Conservation (phyloP, 2,888 invertebrate genomes). For the Muscina levida region DNA sequence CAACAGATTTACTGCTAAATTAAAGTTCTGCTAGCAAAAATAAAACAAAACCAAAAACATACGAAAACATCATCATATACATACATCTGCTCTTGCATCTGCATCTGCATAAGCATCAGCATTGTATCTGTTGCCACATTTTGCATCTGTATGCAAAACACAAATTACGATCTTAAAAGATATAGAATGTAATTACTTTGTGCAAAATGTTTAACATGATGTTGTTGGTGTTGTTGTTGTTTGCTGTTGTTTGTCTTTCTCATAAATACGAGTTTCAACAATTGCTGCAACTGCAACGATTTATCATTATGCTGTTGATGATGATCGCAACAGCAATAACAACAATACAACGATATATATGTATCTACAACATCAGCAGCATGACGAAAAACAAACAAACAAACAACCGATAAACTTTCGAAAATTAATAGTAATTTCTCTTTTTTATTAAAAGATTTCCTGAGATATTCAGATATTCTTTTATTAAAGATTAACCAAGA, state of each 20-base stretch:
- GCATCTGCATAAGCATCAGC: neutral
- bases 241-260: neutral
- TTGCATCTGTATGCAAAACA: slow-evolving; percentile 27
- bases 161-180: slow-evolving; percentile 21
- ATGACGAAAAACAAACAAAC: slow-evolving; percentile 12
- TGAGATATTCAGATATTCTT: no score
- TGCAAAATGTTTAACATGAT: slow-evolving; percentile 30
- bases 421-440: slow-evolving; percentile 29
- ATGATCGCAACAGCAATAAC: neutral
- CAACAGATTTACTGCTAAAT: slow-evolving; percentile 13
- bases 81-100: slow-evolving; percentile 21
- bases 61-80: neutral
- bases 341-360: neutral
- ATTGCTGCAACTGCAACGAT: neutral
- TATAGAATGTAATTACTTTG: slow-evolving; percentile 34
- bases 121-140: slow-evolving; percentile 1
- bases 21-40: neutral
- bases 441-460: neutral
- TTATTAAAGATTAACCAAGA: no score
- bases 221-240: no score
- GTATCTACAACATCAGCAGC: no score
- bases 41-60: no score
- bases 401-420: slow-evolving; percentile 1
- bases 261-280: slow-evolving; percentile 26
- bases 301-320: slow-evolving; percentile 2